phyloP scores from a whole-genome alignment of 2,113 vertebrate species.

The Stegastes partitus region DNA sequence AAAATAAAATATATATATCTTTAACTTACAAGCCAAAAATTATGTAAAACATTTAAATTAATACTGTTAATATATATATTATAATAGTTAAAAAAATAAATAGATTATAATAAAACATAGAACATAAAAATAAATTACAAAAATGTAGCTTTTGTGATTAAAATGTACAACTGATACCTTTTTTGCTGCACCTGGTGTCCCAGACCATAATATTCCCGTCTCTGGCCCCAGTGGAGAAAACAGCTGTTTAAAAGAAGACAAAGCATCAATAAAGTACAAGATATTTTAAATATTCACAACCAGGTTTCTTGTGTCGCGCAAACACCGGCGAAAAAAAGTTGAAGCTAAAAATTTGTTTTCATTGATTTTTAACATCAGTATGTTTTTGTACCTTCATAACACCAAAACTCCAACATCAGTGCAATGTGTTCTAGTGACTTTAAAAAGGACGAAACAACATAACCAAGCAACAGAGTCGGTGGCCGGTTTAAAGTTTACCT shows the following conservation, averaged over 20 bases:
- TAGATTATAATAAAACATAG: not conserved
- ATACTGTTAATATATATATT: too few relatives aligned
- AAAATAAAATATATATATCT: too few relatives aligned
- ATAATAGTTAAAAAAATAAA: too few relatives aligned
- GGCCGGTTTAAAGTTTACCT: conserved; percentile 80
- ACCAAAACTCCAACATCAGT: not conserved
- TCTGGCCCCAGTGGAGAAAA: conserved; percentile 96
- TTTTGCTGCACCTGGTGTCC: conserved; percentile 97
- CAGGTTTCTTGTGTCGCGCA: too few relatives aligned
- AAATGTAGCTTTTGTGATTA: too few relatives aligned
- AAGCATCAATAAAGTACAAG: not conserved
- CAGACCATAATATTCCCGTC: conserved; percentile 99
- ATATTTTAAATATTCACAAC: too few relatives aligned
- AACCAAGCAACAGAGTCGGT: not conserved
- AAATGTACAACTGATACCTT: conserved; percentile 74
- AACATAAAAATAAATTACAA: not conserved
- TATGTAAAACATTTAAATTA: too few relatives aligned
- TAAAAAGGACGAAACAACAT: not conserved
- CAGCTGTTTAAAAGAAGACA: conserved; percentile 82
- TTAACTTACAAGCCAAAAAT: too few relatives aligned
- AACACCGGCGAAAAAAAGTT: too few relatives aligned
- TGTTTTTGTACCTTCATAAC: too few relatives aligned
- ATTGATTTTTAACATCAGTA: too few relatives aligned
- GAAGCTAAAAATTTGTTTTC: too few relatives aligned
- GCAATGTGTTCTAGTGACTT: not conserved